These are phyloP conservation scores for Champsocephalus gunnari DNA, from an alignment of 2,797 vertebrate species.

Conservation along the genomic window DNA sequence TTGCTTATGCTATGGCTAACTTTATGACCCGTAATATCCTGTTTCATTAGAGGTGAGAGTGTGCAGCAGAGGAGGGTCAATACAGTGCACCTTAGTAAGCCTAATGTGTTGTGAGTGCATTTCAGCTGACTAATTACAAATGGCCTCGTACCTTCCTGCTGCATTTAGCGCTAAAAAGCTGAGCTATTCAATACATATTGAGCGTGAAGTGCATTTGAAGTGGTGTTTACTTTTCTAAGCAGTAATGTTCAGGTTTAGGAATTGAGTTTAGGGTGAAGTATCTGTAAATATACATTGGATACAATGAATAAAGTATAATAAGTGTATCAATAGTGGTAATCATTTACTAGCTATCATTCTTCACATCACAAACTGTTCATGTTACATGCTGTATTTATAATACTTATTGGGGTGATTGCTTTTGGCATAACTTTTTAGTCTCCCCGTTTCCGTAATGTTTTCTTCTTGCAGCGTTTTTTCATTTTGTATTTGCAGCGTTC, in stretches of 20 bases:
- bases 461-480: no score
- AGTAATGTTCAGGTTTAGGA: neutral
- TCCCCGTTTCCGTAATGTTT: no score
- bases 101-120: slow-evolving; percentile 33
- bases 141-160: slow-evolving; percentile 1
- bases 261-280: neutral
- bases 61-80: slow-evolving; percentile 47
- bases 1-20: slow-evolving; percentile 51
- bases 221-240: neutral
- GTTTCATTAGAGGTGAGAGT: slow-evolving; percentile 62
- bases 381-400: no score
- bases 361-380: no score
- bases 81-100: slow-evolving; percentile 4
- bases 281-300: neutral
- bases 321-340: neutral
- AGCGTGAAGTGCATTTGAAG: neutral
- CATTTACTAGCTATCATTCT: no score
- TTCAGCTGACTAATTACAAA: slow-evolving; percentile 16
- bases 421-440: no score
- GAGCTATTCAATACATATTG: slow-evolving; percentile 3
- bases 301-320: neutral
- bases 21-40: slow-evolving; percentile 54
- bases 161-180: slow-evolving; percentile 11
- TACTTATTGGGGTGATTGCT: no score
- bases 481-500: no score